Base-by-base conservation (phyloP, 2,888 invertebrate genomes). In the Dyspetes luteomarginatus region DNA sequence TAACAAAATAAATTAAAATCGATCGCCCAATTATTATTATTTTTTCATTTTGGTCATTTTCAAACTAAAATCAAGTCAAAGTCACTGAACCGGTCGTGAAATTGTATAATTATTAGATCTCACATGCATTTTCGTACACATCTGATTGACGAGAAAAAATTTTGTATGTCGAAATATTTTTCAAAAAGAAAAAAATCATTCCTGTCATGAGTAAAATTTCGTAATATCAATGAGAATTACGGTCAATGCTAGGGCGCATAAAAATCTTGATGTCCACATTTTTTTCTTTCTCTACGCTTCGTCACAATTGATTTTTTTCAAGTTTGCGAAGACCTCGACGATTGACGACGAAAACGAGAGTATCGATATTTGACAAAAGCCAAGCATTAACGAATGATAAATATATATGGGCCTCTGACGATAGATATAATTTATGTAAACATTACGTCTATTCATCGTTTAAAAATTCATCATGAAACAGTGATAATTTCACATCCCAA, bases 391-490 rank as follows among this genome's bases (percentile, higher is more conserved):
- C 15, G 15, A 48, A 17, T 5, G 22, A 62, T 41, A 76, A 55
- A 67, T 36, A 65, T 55, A 67, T 17, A 36, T 36, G 12, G 15
- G 55, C 41, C 52, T 69, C 69, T 64, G 69, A 67, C 56, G 55
- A 72, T 78, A 72, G 12, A 52, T 7, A 56, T 45, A 67, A 60
- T 48, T 48, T 55, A 30, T 60, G 19, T 30, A 36, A 19, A 17
- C 55, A 43, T 22, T 62, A 12, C 12, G n/a, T 48, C 4, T 5
- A 15, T 60, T 45, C 26, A 30, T 75, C 26, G n/a, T n/a, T 12
- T 43, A 45, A 62, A 52, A 68, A 64, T 36, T 74, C 26, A 68
- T 36, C 65, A 36, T 62, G 52, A 43, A 60, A 52, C 72, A 73
- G 52, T 26, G 26, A 73, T 52, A 17, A 62, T 36, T 36, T 36